Evolutionary conservation across 2,797 vertebrate species (phyloP).

Genomic region (Enteromius viviparus): DNA sequence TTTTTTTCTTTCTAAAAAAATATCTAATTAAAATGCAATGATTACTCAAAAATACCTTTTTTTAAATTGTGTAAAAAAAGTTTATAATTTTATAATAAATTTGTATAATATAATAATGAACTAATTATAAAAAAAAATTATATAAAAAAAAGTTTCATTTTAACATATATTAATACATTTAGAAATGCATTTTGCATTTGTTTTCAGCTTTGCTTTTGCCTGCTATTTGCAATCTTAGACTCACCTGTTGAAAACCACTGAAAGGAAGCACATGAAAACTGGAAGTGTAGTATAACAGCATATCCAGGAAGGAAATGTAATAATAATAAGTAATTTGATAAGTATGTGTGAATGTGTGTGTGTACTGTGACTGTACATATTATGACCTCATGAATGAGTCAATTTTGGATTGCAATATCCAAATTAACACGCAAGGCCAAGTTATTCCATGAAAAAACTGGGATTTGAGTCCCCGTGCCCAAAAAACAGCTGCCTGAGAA

Average conservation of each 20-base stretch:
- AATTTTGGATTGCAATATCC: background rate
- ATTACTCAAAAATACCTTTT: background rate
- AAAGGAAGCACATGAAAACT: conserved; percentile 26
- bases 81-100: background rate
- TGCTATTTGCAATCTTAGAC: background rate
- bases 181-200: background rate
- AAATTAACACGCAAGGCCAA: background rate
- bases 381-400: conserved; percentile 15
- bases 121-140: background rate
- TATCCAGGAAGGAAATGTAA: conserved; percentile 14
- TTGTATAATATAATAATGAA: background rate
- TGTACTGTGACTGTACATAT: conserved; percentile 24
- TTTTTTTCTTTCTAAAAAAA: too few relatives aligned
- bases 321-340: conserved; percentile 40
- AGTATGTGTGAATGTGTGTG: conserved; percentile 13
- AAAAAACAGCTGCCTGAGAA: conserved; percentile 7
- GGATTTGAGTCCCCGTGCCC: background rate
- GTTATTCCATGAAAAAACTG: conserved; percentile 5
- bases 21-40: too few relatives aligned
- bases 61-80: background rate
- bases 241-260: conserved; percentile 19
- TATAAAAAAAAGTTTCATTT: too few relatives aligned
- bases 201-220: background rate
- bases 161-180: too few relatives aligned
- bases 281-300: conserved; percentile 6